These are phyloP conservation scores for Drosophila antonietae DNA, from an alignment of 2,888 invertebrate species.

Conservation along the genomic window DNA sequence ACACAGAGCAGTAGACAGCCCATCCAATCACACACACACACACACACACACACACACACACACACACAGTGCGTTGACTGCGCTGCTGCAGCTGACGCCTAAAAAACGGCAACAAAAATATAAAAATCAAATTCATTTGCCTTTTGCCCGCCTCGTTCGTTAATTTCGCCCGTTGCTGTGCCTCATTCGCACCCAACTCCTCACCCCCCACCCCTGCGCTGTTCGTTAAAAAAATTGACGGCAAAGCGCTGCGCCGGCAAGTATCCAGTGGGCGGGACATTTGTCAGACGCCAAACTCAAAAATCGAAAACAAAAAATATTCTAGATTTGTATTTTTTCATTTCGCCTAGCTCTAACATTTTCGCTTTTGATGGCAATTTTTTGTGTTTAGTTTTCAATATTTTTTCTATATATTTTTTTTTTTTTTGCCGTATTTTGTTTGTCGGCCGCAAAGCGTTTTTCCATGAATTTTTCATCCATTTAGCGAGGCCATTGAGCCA, in stretches of 20 bases:
- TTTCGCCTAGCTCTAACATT: conserved; percentile 41
- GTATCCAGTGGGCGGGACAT: conserved; percentile 45
- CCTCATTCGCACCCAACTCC: conserved; percentile 48
- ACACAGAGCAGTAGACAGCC: conserved; percentile 17
- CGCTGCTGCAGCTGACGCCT: conserved; percentile 71
- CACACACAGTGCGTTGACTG: conserved; percentile 16
- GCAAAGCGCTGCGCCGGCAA: conserved; percentile 48
- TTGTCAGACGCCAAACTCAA: conserved; percentile 50
- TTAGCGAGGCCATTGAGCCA: conserved; percentile 68
- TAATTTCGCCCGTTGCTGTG: conserved; percentile 62
- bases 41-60: background rate
- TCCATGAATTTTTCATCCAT: conserved; percentile 74
- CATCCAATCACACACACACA: conserved; percentile 25
- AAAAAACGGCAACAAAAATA: conserved; percentile 77
- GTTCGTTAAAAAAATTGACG: conserved; percentile 56
- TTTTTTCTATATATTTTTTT: conserved; percentile 17
- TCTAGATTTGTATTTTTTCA: conserved; percentile 26
- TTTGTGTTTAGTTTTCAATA: conserved; percentile 19
- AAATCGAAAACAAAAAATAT: conserved; percentile 30
- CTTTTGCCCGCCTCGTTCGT: conserved; percentile 63
- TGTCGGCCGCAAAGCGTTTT: conserved; percentile 71
- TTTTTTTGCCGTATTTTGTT: conserved; percentile 49
- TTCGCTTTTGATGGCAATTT: conserved; percentile 52
- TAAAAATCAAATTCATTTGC: conserved; percentile 75
- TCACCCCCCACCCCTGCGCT: conserved; percentile 5